These are phyloP conservation scores for Ictidomys tridecemlineatus DNA, from an alignment of 2,113 vertebrate genomes.

Conservation along the genomic window DNA sequence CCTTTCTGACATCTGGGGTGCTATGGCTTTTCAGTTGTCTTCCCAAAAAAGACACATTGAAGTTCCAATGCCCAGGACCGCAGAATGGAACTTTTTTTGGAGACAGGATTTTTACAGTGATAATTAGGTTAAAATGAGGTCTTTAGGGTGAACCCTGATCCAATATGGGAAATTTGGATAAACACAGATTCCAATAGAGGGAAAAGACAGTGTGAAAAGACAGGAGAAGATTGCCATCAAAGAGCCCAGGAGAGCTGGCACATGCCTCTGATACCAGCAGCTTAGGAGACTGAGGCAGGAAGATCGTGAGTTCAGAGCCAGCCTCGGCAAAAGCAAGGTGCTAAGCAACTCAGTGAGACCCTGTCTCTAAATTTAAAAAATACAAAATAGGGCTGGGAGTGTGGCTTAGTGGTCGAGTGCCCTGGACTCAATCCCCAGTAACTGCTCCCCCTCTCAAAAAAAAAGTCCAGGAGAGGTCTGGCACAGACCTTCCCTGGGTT, in stretches of 20 bases:
- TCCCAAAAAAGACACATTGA: not conserved
- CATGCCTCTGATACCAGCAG: no score
- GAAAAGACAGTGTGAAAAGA: not conserved
- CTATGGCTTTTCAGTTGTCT: not conserved
- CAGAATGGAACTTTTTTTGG: not conserved
- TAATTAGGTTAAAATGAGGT: not conserved
- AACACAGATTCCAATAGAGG: not conserved
- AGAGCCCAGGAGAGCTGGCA: no score
- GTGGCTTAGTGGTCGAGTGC: no score
- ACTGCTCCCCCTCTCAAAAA: no score
- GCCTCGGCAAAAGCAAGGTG: no score
- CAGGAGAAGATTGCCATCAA: not conserved
- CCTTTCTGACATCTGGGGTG: not conserved
- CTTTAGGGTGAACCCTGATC: not conserved
- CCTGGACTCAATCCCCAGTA: no score
- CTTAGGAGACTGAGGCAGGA: no score
- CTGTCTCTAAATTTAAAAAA: no score
- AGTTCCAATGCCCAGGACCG: not conserved
- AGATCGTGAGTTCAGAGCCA: no score
- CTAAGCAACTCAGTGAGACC: no score
- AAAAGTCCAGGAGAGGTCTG: not conserved
- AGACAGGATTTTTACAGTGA: not conserved
- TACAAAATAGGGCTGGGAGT: no score
- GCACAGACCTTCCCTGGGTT: not conserved
- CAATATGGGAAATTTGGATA: not conserved